Conservation (phyloP, 2,888 invertebrate species). For the Scotopteryx bipunctaria region DNA sequence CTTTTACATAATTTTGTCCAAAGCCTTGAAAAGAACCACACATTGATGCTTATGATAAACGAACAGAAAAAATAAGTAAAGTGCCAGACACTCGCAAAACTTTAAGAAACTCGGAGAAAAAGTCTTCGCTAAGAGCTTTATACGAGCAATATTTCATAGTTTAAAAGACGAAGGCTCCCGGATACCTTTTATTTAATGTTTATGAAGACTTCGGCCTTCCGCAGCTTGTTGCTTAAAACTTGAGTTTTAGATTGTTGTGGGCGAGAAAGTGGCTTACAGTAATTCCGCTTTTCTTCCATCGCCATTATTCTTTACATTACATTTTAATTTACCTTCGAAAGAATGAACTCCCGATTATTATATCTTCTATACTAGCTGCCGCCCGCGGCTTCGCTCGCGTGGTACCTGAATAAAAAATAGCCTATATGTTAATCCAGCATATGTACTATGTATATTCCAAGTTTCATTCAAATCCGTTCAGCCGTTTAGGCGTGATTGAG, state of each 20-base stretch:
- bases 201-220: slow-evolving; percentile 48
- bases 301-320: background rate
- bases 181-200: slow-evolving; percentile 53
- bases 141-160: slow-evolving; percentile 60
- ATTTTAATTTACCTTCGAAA: background rate
- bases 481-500: too few species aligned
- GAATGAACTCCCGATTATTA: too few species aligned
- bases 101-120: slow-evolving; percentile 49
- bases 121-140: slow-evolving; percentile 56
- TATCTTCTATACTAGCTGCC: too few species aligned
- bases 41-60: slow-evolving; percentile 39
- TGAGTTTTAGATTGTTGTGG: slow-evolving; percentile 37
- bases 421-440: too few species aligned
- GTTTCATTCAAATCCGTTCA: too few species aligned
- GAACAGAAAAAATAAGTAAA: slow-evolving; percentile 46
- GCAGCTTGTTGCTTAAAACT: slow-evolving; percentile 40
- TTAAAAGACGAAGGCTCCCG: slow-evolving; percentile 54
- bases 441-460: too few species aligned
- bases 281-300: slow-evolving; percentile 9
- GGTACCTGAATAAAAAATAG: too few species aligned
- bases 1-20: slow-evolving; percentile 29
- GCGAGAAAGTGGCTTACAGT: slow-evolving; percentile 29
- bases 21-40: slow-evolving; percentile 37
- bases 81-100: slow-evolving; percentile 50
- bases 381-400: too few species aligned